Percentiles rank a stretch among this genome's conserved stretches.
These are phyloP conservation scores for Leptothorax acervorum DNA, from an alignment of 2,888 invertebrate species.

Conservation along the genomic window DNA sequence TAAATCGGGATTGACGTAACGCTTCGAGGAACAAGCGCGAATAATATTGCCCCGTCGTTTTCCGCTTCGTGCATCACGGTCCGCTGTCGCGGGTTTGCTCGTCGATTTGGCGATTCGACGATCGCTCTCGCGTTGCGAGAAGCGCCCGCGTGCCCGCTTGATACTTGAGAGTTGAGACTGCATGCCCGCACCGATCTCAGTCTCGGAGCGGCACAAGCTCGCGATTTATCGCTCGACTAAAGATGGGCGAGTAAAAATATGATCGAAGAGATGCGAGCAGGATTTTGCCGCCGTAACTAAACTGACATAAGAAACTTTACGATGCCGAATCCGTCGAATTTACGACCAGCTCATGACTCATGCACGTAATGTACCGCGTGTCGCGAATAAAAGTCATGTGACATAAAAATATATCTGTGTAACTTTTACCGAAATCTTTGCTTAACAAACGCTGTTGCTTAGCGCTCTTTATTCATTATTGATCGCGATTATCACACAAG, in stretches of 20 bases:
- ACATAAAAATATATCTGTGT: neutral
- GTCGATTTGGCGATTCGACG: constrained; percentile 49
- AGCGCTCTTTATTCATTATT: neutral
- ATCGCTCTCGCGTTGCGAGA: neutral
- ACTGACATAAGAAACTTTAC: constrained; percentile 62
- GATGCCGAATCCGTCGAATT: constrained; percentile 59
- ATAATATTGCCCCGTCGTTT: constrained; percentile 57
- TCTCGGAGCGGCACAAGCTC: neutral
- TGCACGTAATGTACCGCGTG: constrained; percentile 37
- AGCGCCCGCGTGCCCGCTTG: neutral
- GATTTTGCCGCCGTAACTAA: constrained; percentile 55
- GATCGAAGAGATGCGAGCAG: constrained; percentile 19
- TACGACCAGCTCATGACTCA: constrained; percentile 42
- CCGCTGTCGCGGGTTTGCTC: constrained; percentile 32
- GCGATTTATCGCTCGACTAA: constrained; percentile 53
- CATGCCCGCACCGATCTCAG: neutral
- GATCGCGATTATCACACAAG: neutral
- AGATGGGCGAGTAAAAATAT: constrained; percentile 17
- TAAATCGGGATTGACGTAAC: constrained; percentile 44
- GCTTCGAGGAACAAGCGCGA: constrained; percentile 44
- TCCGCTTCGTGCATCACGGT: constrained; percentile 48
- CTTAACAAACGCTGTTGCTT: too few species aligned
- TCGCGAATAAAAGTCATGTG: neutral
- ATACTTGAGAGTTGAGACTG: constrained; percentile 12
- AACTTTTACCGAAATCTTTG: neutral